Evolutionary conservation across 2,888 invertebrate species (phyloP), one percentile per base, ranked within the genome.

Genomic region (Hypsopygia costalis): DNA sequence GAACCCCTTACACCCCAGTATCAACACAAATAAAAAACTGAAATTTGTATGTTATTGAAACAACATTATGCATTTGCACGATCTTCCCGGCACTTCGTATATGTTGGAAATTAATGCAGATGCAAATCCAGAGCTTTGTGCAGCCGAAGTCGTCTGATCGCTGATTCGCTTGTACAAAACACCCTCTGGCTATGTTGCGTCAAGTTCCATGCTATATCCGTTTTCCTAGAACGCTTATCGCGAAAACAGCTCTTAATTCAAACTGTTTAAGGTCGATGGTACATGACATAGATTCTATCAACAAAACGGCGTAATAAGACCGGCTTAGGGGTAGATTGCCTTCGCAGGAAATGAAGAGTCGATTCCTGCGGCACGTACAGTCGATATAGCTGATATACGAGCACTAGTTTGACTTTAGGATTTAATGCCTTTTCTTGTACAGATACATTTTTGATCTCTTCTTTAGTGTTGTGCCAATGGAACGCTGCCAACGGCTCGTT

Each of bases 221-320:
- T 16, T 16, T 16, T 2, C 16, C 2, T 16, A 3, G 16, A 16
- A 16, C 2, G 2, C 16, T 25, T 25, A 25, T 25, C 25, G 6
- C 25, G 25, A 25, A 25, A 25, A 25, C 7, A 6, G n/a, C 5
- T 25, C 25, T 25, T 25, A 25, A 25, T 25, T 8, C 25, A 1
- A 1, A n/a, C 5, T 4, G 25, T 3, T 4, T 25, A 25, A 25
- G 6, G 25, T 25, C 25, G 25, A 25, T 25, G 7, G 5, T 16
- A n/a, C 25, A 6, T 25, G 25, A 25, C n/a, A 25, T 25, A 25
- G 25, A 25, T 25, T 25, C n/a, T 25, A 25, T 25, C 25, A 6
- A 39, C 41, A 12, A 37, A 41, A 47, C 41, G 40, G 27, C 16
- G 36, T 29, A 36, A 36, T 36, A 29, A 36, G 29, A 16, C 20